Base-by-base conservation (phyloP, 2,888 invertebrate genomes). In the Eilema caniola region DNA sequence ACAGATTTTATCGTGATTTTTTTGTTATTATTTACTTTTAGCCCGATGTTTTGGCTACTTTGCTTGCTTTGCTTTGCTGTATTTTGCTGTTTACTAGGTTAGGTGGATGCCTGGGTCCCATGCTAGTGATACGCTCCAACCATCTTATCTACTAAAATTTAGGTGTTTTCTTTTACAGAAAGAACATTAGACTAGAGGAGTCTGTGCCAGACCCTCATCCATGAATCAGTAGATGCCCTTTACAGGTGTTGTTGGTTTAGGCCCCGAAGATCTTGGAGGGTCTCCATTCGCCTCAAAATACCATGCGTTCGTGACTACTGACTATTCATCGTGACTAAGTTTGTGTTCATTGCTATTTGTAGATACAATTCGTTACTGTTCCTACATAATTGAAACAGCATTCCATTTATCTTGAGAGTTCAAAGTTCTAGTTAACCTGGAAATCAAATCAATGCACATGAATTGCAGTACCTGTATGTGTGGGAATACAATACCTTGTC, bases 321-420 rank as follows among this genome's bases (percentile, higher is more conserved):
- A n/a, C 62, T 56, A 68, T 25, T 68, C 37, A 62, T 62, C 33
- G 20, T 61, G 67, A 47, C 60, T 53, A 41, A 59, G 60, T 65
- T 65, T 65, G 61, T 65, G 65, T 65, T 69, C 47, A 69, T 53
- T 56, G 65, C 65, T 60, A 65, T 65, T 61, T 69, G 65, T 65
- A 56, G 28, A 69, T 61, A 65, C 56, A 65, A 65, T 61, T 25
- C 61, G 37, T 65, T 61, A 28, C 60, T 53, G 53, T 20, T 53
- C 64, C 64, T 53, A 69, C 65, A 65, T 65, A 65, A 65, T 61
- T 69, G 61, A 65, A 65, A 69, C 61, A 65, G 28, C 61, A 65
- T 65, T 65, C 61, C 69, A 41, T 61, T 65, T 69, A 69, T 64
- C 69, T 65, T 53, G 41, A 28, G 59, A 69, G 59, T 64, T 69